A percentile compares a stretch with the other conserved stretches of the same genome.
Conservation (phyloP, 2,888 invertebrate species). For the Hirtodrosophila duncani region DNA sequence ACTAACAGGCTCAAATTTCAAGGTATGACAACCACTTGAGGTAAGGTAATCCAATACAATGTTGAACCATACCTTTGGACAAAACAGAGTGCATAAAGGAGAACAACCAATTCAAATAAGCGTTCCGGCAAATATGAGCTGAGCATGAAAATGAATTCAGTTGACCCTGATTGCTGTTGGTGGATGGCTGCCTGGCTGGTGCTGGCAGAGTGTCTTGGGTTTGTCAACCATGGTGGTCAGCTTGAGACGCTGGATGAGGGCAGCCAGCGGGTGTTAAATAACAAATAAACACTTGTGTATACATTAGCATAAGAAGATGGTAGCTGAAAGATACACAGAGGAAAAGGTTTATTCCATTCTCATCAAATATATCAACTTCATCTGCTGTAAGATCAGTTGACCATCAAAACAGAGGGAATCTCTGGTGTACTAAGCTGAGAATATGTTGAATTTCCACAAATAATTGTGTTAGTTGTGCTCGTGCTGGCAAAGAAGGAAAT, state of each 20-base stretch:
- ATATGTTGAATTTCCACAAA: too few species aligned
- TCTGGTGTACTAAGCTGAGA: too few species aligned
- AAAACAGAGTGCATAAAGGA: too few species aligned
- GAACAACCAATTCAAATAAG: slow-evolving; percentile 23
- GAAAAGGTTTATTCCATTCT: too few species aligned
- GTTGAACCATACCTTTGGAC: slow-evolving; percentile 15
- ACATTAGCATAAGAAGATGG: slow-evolving; percentile 55
- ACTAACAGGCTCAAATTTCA: slow-evolving; percentile 37
- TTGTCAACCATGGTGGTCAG: slow-evolving; percentile 58
- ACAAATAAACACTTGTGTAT: slow-evolving; percentile 71
- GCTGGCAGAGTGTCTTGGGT: slow-evolving; percentile 10
- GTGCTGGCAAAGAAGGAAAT: too few species aligned
- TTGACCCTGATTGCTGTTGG: slow-evolving; percentile 24
- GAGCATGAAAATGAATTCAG: too few species aligned
- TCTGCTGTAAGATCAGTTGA: too few species aligned
- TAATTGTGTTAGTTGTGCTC: too few species aligned
- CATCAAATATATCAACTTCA: too few species aligned
- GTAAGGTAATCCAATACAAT: slow-evolving; percentile 45
- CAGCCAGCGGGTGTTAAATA: slow-evolving; percentile 65
- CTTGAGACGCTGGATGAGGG: slow-evolving; percentile 3
- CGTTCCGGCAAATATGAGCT: slow-evolving; percentile 24
- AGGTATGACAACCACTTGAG: slow-evolving; percentile 5
- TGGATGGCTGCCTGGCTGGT: not conserved
- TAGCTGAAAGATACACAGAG: too few species aligned
- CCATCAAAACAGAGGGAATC: too few species aligned